Base-by-base conservation (phyloP, 1,140 invertebrate genomes). In the Luehdorfia chinensis region DNA sequence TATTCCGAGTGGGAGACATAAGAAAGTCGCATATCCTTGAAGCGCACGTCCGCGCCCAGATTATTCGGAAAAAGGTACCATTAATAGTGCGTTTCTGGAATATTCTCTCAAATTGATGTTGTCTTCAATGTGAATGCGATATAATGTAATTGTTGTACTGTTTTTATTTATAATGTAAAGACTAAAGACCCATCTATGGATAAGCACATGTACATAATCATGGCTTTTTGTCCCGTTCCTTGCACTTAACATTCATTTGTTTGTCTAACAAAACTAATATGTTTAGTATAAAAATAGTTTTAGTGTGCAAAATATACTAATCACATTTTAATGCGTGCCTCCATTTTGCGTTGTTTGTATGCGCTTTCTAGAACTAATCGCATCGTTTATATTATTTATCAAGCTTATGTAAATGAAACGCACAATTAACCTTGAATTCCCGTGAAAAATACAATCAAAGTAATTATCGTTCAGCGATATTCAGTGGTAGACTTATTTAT, bases 1-100 rank as follows among this genome's bases (percentile, higher is more conserved):
- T 88, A 51, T 88, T 88, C 65, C 66, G 88, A 52, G 84, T 89
- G 33, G 88, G 86, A 55, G 88, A 89, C 60, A 86, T 88, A 34
- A 72, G 87, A 50, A 89, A 89, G 66, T 88, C 87, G 46, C 87
- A 88, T 64, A 87, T 89, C 47, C 68, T 88, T 30, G 87, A 88
- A 61, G 87, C 87, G 45, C 84, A 87, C 60, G 68, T 89, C 16
- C 84, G 85, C 46, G 87, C 87, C 25, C 87, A 88, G 66, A 62
- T 89, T 64, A 88, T 88, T 66, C 66, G 76, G 47, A 88, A 87
- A 73, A 88, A 88, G 87, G 87, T 88, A 84, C 53, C n/a, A n/a
- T 52, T 48, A 32, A 33, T 44, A 55, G 50, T 51, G 50, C 50
- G 50, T 52, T 45, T 39, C 33, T 33, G 30, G 25, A 34, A 21